These are phyloP conservation scores for Zaprionus nigranus DNA, from an alignment of 1,140 invertebrate species.

Conservation along the genomic window DNA sequence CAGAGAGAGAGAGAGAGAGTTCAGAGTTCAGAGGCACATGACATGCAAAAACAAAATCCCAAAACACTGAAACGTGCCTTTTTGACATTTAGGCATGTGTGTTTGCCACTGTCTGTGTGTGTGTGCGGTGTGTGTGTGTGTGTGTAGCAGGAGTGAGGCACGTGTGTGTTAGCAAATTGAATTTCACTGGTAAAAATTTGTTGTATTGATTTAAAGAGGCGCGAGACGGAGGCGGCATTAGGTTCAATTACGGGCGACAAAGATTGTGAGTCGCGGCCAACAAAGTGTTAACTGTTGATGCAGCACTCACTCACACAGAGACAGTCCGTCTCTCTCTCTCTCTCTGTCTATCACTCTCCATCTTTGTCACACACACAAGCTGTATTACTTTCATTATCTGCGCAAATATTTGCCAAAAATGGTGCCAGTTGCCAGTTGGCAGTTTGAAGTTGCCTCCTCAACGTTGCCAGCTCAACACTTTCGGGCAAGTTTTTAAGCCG, in stretches of 20 bases:
- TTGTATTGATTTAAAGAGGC: conserved; percentile 65
- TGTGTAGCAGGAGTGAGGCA: conserved; percentile 8
- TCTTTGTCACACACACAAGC: conserved; percentile 1
- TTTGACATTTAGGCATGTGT: conserved; percentile 68
- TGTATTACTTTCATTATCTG: conserved; percentile 76
- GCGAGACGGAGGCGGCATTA: conserved; percentile 48
- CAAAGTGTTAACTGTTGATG: conserved; percentile 40
- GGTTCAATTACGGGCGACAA: conserved; percentile 74
- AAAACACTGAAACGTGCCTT: conserved; percentile 79
- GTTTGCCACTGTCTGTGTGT: conserved; percentile 13
- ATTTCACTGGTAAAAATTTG: conserved; percentile 65
- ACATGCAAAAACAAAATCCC: conserved; percentile 74
- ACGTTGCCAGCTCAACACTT: conserved; percentile 71
- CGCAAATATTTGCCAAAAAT: conserved; percentile 72
- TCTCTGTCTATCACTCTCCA: background rate
- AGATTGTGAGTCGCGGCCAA: conserved; percentile 53
- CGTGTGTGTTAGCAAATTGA: conserved; percentile 67
- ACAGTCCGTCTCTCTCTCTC: background rate
- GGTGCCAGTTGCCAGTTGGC: conserved; percentile 59
- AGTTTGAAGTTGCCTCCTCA: conserved; percentile 18
- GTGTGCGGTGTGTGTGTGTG: conserved; percentile 20
- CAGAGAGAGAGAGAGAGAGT: conserved; percentile 26
- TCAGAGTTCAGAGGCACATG: conserved; percentile 53
- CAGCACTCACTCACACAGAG: conserved; percentile 10
- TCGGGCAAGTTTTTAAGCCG: conserved; percentile 75